Evolutionary conservation across 1,140 invertebrate species (phyloP).

Genomic region (Drosophila subobscura): DNA sequence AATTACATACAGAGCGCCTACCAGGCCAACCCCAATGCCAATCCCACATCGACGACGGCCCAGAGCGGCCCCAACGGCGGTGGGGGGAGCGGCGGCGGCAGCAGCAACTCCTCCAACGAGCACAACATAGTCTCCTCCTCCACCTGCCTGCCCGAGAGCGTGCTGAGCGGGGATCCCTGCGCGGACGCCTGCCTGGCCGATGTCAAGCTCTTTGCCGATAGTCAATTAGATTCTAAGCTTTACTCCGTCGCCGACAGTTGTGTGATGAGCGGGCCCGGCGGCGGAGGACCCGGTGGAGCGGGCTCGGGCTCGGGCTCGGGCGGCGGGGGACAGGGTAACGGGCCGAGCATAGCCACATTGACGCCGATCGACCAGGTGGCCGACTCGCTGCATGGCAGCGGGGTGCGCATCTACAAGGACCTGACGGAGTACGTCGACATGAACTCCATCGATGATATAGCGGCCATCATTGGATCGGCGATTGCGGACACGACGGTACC

Average conservation of each 20-base stretch:
- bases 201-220: slow-evolving; percentile 84
- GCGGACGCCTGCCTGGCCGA: slow-evolving; percentile 80
- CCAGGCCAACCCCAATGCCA: slow-evolving; percentile 76
- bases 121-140: slow-evolving; percentile 88
- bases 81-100: slow-evolving; percentile 11
- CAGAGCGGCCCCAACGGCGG: slow-evolving; percentile 10
- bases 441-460: slow-evolving; percentile 91
- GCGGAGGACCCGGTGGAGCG: not conserved
- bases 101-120: slow-evolving; percentile 82
- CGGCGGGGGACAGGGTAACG: slow-evolving; percentile 20
- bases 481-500: slow-evolving; percentile 93
- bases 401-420: slow-evolving; percentile 82
- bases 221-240: slow-evolving; percentile 86
- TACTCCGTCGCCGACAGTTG: slow-evolving; percentile 85
- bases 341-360: slow-evolving; percentile 51
- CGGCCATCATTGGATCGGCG: slow-evolving; percentile 94
- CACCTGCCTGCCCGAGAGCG: slow-evolving; percentile 86
- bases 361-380: slow-evolving; percentile 80
- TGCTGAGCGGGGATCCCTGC: slow-evolving; percentile 61
- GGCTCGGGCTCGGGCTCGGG: slow-evolving; percentile 5
- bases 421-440: slow-evolving; percentile 87
- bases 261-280: slow-evolving; percentile 77
- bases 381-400: slow-evolving; percentile 83
- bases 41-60: slow-evolving; percentile 71
- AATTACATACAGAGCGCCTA: slow-evolving; percentile 86